A percentile compares a stretch with the other conserved stretches of the same genome.
phyloP scores from a whole-genome alignment of 2,797 vertebrate species.

The Danio albolineatus region DNA sequence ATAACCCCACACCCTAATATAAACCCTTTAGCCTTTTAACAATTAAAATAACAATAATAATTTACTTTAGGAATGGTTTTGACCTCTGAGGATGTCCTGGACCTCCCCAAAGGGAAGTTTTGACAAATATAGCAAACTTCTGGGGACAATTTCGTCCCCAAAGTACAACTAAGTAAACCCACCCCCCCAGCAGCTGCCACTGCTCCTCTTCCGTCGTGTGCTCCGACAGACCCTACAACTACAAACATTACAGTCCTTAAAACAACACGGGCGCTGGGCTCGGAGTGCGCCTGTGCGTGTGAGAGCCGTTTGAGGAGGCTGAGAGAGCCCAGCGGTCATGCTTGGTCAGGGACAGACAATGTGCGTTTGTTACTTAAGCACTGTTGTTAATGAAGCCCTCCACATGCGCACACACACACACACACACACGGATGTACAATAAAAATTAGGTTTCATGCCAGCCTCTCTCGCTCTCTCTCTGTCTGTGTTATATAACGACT shows the following conservation, averaged over 20 bases:
- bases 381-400: constrained; percentile 51
- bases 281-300: constrained; percentile 36
- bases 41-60: neutral
- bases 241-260: constrained; percentile 53
- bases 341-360: constrained; percentile 49
- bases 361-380: constrained; percentile 50
- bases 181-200: constrained; percentile 38
- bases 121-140: constrained; percentile 36
- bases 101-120: constrained; percentile 30
- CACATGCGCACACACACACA: constrained; percentile 34
- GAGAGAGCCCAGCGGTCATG: constrained; percentile 50
- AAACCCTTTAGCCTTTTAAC: neutral
- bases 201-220: constrained; percentile 45
- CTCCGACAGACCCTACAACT: constrained; percentile 48
- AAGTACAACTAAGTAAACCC: constrained; percentile 45
- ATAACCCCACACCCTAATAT: neutral
- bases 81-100: constrained; percentile 37
- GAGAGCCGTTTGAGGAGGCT: constrained; percentile 45
- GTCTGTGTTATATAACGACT: constrained; percentile 20
- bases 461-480: neutral
- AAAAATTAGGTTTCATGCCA: constrained; percentile 34
- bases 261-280: constrained; percentile 37
- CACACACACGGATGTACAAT: constrained; percentile 25
- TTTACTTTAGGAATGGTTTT: constrained; percentile 28
- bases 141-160: constrained; percentile 37